Percentiles rank a stretch among this genome's conserved stretches.
These are phyloP conservation scores for Lasioglossum morio DNA, from an alignment of 2,888 invertebrate genomes.

Conservation along the genomic window DNA sequence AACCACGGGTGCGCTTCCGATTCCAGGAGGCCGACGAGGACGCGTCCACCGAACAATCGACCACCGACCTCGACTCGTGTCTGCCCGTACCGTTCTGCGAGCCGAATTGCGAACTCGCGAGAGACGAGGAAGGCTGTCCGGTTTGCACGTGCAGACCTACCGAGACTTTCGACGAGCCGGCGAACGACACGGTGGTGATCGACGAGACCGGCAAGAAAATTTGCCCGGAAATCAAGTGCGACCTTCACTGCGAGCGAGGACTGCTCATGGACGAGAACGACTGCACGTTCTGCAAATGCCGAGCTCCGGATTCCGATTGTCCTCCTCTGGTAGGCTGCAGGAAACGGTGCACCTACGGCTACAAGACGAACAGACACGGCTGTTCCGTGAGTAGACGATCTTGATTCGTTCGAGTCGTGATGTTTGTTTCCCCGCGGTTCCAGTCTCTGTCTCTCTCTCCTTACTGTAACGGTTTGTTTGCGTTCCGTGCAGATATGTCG, in stretches of 20 bases:
- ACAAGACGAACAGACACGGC: conserved; percentile 78
- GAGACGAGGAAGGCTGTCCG: conserved; percentile 76
- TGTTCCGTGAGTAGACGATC: conserved; percentile 76
- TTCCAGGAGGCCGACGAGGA: conserved; percentile 42
- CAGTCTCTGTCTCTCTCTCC: too few relatives aligned
- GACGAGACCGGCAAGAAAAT: conserved; percentile 62
- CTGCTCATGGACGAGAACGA: conserved; percentile 79
- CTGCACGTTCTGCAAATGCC: conserved; percentile 80
- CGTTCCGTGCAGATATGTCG: conserved; percentile 75
- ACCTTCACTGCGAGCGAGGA: conserved; percentile 79
- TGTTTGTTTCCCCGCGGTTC: neutral
- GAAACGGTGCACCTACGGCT: conserved; percentile 79
- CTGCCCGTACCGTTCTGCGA: conserved; percentile 73
- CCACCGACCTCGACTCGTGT: conserved; percentile 65
- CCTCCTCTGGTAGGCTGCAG: conserved; percentile 74
- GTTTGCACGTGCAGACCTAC: conserved; percentile 75
- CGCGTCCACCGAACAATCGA: neutral
- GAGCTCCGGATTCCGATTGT: conserved; percentile 73
- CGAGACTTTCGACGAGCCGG: conserved; percentile 24
- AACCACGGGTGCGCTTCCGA: neutral
- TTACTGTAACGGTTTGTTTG: neutral
- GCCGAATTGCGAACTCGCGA: conserved; percentile 71
- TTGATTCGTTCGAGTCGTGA: neutral
- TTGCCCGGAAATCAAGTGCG: conserved; percentile 78
- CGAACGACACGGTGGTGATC: conserved; percentile 46